Evolutionary conservation across 2,113 vertebrate genomes (phyloP).

Genomic region (Balaeniceps rex): DNA sequence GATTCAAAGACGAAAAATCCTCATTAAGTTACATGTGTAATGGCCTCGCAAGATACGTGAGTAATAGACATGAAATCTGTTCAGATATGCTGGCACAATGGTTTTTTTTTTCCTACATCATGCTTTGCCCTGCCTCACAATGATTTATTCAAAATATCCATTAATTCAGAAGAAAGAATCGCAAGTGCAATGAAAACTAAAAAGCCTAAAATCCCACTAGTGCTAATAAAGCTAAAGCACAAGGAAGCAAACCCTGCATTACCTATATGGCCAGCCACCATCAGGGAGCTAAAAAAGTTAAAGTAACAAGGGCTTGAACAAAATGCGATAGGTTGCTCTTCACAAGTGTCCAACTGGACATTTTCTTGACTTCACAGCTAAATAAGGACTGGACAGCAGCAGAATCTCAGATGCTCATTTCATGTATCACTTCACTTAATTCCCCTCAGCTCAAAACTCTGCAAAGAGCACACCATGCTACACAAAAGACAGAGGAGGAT

Average conservation of each 20-base stretch:
- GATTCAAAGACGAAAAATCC: background rate
- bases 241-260: background rate
- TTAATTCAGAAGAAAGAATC: background rate
- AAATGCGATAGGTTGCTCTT: background rate
- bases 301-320: background rate
- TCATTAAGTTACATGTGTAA: background rate
- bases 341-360: background rate
- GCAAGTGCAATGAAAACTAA: background rate
- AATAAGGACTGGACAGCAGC: background rate
- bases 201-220: background rate
- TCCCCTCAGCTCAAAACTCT: background rate
- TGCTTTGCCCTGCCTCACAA: background rate
- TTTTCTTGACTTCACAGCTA: background rate
- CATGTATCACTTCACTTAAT: background rate
- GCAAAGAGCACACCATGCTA: background rate
- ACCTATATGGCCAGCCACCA: background rate
- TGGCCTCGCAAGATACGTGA: background rate
- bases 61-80: background rate
- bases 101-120: background rate
- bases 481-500: background rate
- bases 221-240: background rate
- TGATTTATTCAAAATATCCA: conserved; percentile 37
- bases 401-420: background rate
- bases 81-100: background rate
- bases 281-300: background rate